Conservation (phyloP, 1,140 invertebrate species). For the Mercenaria mercenaria region DNA sequence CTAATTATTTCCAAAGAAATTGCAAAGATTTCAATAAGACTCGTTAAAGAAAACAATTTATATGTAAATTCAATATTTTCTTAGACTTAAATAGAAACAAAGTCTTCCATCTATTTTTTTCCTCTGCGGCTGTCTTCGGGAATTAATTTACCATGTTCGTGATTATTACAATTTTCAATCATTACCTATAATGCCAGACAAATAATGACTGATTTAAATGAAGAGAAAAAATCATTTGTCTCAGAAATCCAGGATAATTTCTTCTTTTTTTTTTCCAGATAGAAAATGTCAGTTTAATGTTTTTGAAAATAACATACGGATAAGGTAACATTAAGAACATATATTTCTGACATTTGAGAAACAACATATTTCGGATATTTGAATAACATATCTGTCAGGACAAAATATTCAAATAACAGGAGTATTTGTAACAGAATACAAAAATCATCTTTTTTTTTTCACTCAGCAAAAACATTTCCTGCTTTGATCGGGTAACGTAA, state of each 20-base stretch:
- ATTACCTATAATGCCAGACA: constrained; percentile 2
- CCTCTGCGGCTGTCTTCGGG: background rate
- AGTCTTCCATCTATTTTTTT: background rate
- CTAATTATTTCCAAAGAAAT: constrained; percentile 20
- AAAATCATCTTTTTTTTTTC: too few species aligned
- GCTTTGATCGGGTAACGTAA: too few species aligned
- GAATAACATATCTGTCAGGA: too few species aligned
- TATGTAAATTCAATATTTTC: constrained; percentile 14
- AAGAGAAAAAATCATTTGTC: background rate
- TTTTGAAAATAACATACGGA: background rate
- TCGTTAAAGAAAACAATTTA: constrained; percentile 27
- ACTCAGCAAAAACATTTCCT: too few species aligned
- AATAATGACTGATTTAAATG: constrained; percentile 2
- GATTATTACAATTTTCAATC: background rate
- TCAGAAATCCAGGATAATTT: background rate
- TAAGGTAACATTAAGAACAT: too few species aligned
- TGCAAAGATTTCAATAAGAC: background rate
- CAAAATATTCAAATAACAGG: too few species aligned
- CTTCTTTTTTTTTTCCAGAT: background rate
- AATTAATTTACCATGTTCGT: constrained; percentile 20
- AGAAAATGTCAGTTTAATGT: constrained; percentile 17
- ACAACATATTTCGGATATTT: too few species aligned
- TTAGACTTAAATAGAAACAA: background rate
- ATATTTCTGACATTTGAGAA: too few species aligned
- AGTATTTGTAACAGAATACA: too few species aligned